These are phyloP conservation scores for Leucopternis melanops DNA, from an alignment of 2,113 vertebrate genomes.

Conservation along the genomic window DNA sequence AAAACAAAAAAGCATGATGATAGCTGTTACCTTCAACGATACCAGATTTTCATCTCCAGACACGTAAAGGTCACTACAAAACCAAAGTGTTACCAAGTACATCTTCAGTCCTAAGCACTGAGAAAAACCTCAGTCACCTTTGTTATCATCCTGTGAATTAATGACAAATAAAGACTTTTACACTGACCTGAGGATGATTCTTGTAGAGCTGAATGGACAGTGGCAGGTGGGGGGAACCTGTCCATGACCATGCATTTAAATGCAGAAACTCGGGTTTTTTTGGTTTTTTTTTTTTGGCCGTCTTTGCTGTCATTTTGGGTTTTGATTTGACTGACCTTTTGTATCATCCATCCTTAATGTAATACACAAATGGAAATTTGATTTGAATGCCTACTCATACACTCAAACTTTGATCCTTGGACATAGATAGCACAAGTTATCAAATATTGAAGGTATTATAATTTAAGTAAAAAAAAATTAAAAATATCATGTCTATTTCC, in stretches of 20 bases:
- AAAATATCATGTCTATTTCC: not conserved
- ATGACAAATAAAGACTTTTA: not conserved
- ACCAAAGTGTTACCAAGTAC: not conserved
- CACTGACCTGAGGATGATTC: not conserved
- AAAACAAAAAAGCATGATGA: not conserved
- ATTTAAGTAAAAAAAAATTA: not conserved
- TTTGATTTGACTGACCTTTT: conserved; percentile 17
- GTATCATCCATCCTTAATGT: not conserved
- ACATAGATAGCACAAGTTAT: not conserved
- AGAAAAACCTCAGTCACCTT: not conserved
- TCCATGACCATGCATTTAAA: not conserved
- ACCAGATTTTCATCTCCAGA: not conserved
- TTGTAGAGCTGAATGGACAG: not conserved
- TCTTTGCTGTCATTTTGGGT: not conserved
- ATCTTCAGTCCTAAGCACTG: not conserved
- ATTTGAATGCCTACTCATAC: not conserved
- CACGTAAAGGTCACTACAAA: not conserved
- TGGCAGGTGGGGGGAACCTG: not conserved
- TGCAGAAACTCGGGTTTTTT: not conserved
- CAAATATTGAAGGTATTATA: not conserved
- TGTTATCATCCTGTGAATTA: not conserved
- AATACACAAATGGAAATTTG: not conserved
- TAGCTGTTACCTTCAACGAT: not conserved
- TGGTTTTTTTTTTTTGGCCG: not conserved
- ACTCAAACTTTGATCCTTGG: not conserved